Evolutionary conservation across 2,113 vertebrate species (phyloP).

Genomic region (Dipodomys merriami): DNA sequence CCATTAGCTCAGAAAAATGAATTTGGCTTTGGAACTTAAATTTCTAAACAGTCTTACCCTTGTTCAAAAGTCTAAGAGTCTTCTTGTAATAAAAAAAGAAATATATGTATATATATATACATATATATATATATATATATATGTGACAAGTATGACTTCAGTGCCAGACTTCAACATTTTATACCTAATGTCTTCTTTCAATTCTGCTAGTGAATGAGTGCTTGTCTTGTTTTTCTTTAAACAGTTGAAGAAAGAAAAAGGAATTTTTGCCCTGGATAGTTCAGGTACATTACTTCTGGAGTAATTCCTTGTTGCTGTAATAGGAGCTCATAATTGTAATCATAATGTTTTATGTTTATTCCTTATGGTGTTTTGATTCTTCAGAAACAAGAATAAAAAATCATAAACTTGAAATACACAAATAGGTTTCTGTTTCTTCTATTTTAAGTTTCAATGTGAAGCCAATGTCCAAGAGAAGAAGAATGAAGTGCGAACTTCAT

Average conservation of each 20-base stretch:
- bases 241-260: neutral
- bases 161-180: constrained; percentile 28
- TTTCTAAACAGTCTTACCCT: constrained; percentile 63
- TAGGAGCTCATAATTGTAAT: neutral
- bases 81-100: constrained; percentile 53
- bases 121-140: neutral
- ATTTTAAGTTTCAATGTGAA: constrained; percentile 44
- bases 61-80: constrained; percentile 54
- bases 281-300: neutral
- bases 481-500: constrained; percentile 30
- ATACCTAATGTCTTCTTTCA: constrained; percentile 32
- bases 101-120: too few species aligned
- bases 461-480: constrained; percentile 17
- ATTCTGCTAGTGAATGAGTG: neutral
- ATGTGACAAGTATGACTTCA: constrained; percentile 44
- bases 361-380: neutral
- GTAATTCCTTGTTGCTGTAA: neutral
- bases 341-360: constrained; percentile 6
- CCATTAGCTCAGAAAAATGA: constrained; percentile 58
- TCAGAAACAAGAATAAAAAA: constrained; percentile 1
- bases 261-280: constrained; percentile 25
- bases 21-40: constrained; percentile 58
- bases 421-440: neutral
- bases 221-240: constrained; percentile 40
- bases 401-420: constrained; percentile 6